These are phyloP conservation scores for Acanthosoma haemorrhoidale DNA, from an alignment of 2,888 invertebrate genomes.

Conservation along the genomic window DNA sequence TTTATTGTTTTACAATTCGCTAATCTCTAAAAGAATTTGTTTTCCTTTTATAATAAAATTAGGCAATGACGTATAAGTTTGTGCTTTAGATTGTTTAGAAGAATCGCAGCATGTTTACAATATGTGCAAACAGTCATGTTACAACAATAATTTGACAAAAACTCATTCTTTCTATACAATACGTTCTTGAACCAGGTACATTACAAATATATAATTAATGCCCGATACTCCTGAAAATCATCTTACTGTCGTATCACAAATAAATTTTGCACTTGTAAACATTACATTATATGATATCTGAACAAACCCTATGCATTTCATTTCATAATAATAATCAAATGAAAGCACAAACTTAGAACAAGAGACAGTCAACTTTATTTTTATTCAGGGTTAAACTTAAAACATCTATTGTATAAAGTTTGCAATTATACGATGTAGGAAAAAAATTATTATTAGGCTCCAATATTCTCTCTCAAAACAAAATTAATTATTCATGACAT, in stretches of 20 bases:
- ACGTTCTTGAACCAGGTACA: background rate
- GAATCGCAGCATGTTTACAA: background rate
- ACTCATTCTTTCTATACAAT: background rate
- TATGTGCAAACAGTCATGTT: slow-evolving; percentile 6
- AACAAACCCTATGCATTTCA: slow-evolving; percentile 2
- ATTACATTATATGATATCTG: background rate
- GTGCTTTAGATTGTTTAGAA: slow-evolving; percentile 28
- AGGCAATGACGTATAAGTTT: slow-evolving; percentile 26
- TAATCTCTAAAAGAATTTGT: slow-evolving; percentile 4
- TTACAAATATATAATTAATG: background rate
- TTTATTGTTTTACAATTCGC: background rate
- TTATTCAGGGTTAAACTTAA: no score
- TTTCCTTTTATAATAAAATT: slow-evolving; percentile 15
- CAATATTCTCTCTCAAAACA: no score
- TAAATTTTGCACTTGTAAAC: background rate
- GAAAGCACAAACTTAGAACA: no score
- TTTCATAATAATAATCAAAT: background rate
- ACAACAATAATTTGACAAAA: background rate
- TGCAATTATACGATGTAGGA: no score
- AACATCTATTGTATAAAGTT: no score
- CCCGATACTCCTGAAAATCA: background rate
- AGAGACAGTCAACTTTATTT: no score
- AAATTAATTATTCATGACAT: background rate
- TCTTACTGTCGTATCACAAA: slow-evolving; percentile 8
- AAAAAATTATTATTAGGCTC: no score